Evolutionary conservation across 2,888 invertebrate genomes (phyloP).

Genomic region (Oscheius onirici): DNA sequence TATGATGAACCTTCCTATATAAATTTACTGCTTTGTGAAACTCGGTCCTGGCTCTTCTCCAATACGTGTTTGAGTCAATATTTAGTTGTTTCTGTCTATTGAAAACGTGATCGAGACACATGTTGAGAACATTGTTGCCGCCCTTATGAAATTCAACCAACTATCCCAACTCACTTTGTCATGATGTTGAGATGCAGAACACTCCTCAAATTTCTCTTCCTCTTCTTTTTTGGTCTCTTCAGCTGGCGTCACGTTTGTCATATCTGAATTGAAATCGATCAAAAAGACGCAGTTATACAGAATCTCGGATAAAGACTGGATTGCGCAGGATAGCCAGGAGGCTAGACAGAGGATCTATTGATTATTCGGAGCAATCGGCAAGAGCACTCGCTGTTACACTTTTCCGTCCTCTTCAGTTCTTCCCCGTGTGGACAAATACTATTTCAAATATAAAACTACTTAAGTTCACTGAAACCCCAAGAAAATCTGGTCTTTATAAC

Average conservation of each 20-base stretch:
- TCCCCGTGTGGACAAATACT: constrained; percentile 18
- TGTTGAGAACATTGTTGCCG: neutral
- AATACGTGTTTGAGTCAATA: too few relatives aligned
- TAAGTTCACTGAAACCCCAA: neutral
- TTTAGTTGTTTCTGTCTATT: too few relatives aligned
- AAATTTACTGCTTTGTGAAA: too few relatives aligned
- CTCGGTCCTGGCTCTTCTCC: too few relatives aligned
- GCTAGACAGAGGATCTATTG: constrained; percentile 4
- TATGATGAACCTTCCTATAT: too few relatives aligned
- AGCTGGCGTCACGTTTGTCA: neutral
- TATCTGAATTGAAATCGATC: neutral
- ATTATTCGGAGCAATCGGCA: constrained; percentile 5
- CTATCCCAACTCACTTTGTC: constrained; percentile 38
- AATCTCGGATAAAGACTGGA: neutral
- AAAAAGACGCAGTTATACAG: neutral
- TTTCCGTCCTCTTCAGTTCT: constrained; percentile 16
- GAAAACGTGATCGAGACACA: neutral
- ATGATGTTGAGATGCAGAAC: constrained; percentile 44
- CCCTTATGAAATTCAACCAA: neutral
- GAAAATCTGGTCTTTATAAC: neutral
- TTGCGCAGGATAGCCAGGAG: neutral
- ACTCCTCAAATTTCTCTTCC: constrained; percentile 41
- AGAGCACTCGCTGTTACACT: constrained; percentile 19
- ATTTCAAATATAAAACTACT: neutral
- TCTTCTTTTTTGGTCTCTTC: constrained; percentile 11